Evolutionary conservation across 2,113 vertebrate species (phyloP), one percentile per base, ranked within the genome.

Genomic region (Leptobrachium leishanense): DNA sequence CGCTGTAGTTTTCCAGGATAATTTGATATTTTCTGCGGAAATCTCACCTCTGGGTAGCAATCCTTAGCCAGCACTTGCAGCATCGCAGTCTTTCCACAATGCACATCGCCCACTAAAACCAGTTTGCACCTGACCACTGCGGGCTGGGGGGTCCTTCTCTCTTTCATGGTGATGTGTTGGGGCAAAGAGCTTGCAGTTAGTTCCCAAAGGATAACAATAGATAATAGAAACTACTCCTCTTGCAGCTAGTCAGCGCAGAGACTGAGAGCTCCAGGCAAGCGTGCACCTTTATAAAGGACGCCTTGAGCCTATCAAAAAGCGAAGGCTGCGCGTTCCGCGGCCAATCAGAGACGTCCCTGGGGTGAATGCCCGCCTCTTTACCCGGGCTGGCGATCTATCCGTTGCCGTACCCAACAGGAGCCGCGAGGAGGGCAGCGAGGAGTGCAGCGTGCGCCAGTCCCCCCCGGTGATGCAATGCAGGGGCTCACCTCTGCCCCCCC

Each of bases 71-170:
- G 69, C 82, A 98, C 96, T 86, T 98, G 97, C 85, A 98, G 89
- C 97, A 98, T 98, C 64, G 97, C 96, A 1, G 96, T 98, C 92
- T 98, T 98, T 87, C 97, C 96, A 84, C 96, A 97, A 87, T 98
- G 97, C 81, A 98, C 96, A 46, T 97, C 96, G 11, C 97, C 97
- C 31, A 98, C 95, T 86, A 98, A 88, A 43, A 98, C 96, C 20
- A 98, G 91, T 82, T 98, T 98, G 83, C 97, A 98, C 11, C 96
- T 88, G 82, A 93, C 93, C 53, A 96, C 94, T 5, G 88, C 90
- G 1, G 95, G 92, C 90, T 96, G 91, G 0, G 89, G 87, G 68
- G 90, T 83, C 84, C 95, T 94, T 84, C 95, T 91, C 82, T 98
- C 97, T 90, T 96, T 96, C 97, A 98, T 98, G n/a, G 78, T 81